Evolutionary conservation across 1,140 invertebrate species (phyloP).

Genomic region (Mactra quadrangularis): DNA sequence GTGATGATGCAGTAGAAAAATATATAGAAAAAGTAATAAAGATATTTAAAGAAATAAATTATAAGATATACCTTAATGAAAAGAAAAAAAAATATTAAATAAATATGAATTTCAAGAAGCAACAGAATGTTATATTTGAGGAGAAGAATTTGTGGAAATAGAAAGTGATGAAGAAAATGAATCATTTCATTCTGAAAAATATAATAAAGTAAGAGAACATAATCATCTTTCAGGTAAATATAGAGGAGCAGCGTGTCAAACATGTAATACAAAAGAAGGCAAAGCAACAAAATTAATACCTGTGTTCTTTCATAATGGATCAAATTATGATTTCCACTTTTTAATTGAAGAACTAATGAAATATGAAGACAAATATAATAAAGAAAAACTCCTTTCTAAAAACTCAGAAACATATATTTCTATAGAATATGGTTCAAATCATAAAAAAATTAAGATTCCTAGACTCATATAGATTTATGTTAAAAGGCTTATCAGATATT

Average conservation of each 20-base stretch:
- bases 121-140: conserved; percentile 47
- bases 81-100: conserved; percentile 30
- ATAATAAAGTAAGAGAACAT: conserved; percentile 54
- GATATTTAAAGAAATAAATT: conserved; percentile 11
- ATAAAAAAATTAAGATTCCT: too few relatives aligned
- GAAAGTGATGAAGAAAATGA: not conserved
- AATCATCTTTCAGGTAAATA: conserved; percentile 38
- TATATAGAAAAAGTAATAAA: conserved; percentile 45
- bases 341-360: too few relatives aligned
- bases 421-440: too few relatives aligned
- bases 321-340: too few relatives aligned
- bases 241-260: conserved; percentile 49
- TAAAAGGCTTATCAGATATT: too few relatives aligned
- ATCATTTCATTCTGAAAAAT: too few relatives aligned
- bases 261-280: conserved; percentile 62
- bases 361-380: too few relatives aligned
- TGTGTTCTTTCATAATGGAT: too few relatives aligned
- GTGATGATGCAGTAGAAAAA: conserved; percentile 16
- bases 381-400: conserved; percentile 76
- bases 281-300: too few relatives aligned
- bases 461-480: too few relatives aligned
- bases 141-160: conserved; percentile 45
- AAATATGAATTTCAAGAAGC: conserved; percentile 53
- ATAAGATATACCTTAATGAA: conserved; percentile 28
- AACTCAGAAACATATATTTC: conserved; percentile 81